These are phyloP conservation scores for Acestrorhynchus altus DNA, from an alignment of 2,797 vertebrate species.

Conservation along the genomic window DNA sequence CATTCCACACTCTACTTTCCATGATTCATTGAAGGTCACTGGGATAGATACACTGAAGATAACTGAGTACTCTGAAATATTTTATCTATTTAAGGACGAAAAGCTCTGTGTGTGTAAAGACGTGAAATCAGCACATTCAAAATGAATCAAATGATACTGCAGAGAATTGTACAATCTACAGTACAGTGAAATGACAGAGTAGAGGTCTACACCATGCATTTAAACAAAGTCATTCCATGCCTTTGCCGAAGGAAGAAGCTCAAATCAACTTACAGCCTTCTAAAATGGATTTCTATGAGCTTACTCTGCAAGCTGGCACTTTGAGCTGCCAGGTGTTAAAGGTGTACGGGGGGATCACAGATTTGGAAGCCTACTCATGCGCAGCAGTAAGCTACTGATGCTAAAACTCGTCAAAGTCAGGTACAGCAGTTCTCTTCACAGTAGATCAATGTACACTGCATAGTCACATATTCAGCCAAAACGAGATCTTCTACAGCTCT, in stretches of 20 bases:
- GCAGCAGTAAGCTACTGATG: background rate
- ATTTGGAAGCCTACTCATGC: slow-evolving; percentile 10
- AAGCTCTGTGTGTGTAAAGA: too few species aligned
- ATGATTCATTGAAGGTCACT: background rate
- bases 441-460: background rate
- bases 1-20: slow-evolving; percentile 4
- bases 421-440: slow-evolving; percentile 10
- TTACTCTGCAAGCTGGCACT: background rate
- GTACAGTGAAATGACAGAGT: background rate
- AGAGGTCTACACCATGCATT: background rate
- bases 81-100: too few species aligned
- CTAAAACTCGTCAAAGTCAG: slow-evolving; percentile 13
- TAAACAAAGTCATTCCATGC: background rate
- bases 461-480: slow-evolving; percentile 6
- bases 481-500: background rate
- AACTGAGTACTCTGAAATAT: background rate
- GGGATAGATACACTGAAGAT: background rate
- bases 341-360: background rate
- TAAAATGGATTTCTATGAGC: background rate
- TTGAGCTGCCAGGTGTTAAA: background rate
- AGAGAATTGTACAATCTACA: too few species aligned
- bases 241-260: background rate
- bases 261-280: background rate
- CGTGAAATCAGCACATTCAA: too few species aligned
- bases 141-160: too few species aligned